Conservation (phyloP, 2,888 invertebrate species). For the Hedychridium roseum region DNA sequence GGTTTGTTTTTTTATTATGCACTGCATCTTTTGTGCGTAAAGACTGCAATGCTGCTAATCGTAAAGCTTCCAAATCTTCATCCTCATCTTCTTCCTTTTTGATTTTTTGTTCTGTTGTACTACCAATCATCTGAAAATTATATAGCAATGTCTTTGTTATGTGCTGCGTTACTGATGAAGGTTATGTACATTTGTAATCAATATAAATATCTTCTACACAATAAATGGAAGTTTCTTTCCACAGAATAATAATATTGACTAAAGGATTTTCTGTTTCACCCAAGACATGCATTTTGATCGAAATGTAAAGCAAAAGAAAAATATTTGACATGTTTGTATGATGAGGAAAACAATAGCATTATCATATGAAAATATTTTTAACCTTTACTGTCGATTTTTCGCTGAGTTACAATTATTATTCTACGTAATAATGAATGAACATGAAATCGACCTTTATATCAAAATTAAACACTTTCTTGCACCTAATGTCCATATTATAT, state of each 20-base stretch:
- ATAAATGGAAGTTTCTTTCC: neutral
- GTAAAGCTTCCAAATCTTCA: conserved; percentile 66
- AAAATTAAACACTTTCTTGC: too few relatives aligned
- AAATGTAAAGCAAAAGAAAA: neutral
- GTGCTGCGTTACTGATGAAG: too few relatives aligned
- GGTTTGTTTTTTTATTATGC: conserved; percentile 23
- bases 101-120: conserved; percentile 38
- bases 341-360: neutral
- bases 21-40: conserved; percentile 47
- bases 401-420: too few relatives aligned
- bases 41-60: conserved; percentile 66
- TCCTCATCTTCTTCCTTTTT: conserved; percentile 62
- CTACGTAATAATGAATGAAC: too few relatives aligned
- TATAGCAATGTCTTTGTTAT: too few relatives aligned
- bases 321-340: neutral
- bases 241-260: neutral
- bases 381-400: neutral
- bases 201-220: neutral
- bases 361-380: neutral
- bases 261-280: neutral
- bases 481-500: too few relatives aligned
- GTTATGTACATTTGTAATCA: neutral
- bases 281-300: neutral
- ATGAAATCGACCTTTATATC: too few relatives aligned
- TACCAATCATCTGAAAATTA: conserved; percentile 44